A percentile compares a stretch with the other conserved stretches of the same genome.
Conservation (phyloP, 2,888 invertebrate genomes). For the Drosophila prostipennis region DNA sequence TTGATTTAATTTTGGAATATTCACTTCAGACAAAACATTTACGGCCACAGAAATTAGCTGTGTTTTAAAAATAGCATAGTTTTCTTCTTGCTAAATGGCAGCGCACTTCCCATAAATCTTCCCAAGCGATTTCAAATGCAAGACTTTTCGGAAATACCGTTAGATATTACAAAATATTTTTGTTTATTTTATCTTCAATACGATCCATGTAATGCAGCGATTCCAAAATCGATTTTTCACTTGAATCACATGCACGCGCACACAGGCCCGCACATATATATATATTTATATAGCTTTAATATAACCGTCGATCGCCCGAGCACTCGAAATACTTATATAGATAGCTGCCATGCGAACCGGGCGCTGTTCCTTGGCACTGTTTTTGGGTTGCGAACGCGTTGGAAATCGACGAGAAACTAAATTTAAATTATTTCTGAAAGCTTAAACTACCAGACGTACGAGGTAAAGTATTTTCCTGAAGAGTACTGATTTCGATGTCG, state of each 20-base stretch:
- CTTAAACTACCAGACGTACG: conserved; percentile 51
- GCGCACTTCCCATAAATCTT: conserved; percentile 59
- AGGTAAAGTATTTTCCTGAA: conserved; percentile 25
- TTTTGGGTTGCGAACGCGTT: conserved; percentile 61
- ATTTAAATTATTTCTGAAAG: conserved; percentile 68
- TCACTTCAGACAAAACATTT: conserved; percentile 61
- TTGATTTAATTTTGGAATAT: conserved; percentile 64
- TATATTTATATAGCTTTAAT: conserved; percentile 58
- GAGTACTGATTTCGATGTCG: conserved; percentile 5
- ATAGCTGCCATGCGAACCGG: conserved; percentile 53
- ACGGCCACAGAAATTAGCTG: conserved; percentile 76
- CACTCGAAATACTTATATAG: conserved; percentile 73
- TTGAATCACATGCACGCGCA: conserved; percentile 52
- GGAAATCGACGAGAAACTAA: conserved; percentile 78
- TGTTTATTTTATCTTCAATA: conserved; percentile 67
- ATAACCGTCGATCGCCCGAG: conserved; percentile 69
- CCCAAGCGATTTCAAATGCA: conserved; percentile 59
- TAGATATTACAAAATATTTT: conserved; percentile 45
- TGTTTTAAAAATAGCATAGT: conserved; percentile 82
- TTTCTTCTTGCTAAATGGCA: conserved; percentile 66
- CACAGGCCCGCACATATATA: conserved; percentile 16
- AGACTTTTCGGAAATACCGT: conserved; percentile 17
- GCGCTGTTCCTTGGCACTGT: conserved; percentile 36
- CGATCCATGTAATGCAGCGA: conserved; percentile 31
- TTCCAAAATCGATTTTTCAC: conserved; percentile 59